These are phyloP conservation scores for Cichladusa arquata DNA, from an alignment of 2,113 vertebrate species.

Conservation along the genomic window DNA sequence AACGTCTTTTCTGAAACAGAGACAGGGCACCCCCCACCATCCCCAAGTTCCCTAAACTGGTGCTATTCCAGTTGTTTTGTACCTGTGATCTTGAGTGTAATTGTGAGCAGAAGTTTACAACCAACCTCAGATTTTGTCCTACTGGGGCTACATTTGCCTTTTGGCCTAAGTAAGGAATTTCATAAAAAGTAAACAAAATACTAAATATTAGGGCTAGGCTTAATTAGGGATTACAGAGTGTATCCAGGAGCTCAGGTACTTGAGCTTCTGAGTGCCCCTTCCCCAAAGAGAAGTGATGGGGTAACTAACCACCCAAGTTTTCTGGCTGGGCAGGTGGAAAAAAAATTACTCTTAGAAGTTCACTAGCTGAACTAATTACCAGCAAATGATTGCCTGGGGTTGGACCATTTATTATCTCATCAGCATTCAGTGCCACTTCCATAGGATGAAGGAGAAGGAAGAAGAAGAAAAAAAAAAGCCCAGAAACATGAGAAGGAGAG, in stretches of 20 bases:
- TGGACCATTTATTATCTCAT: slow-evolving; percentile 63
- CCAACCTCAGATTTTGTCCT: neutral
- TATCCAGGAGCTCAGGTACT: neutral
- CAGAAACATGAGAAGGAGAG: slow-evolving; percentile 30
- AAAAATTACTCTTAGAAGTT: slow-evolving; percentile 41
- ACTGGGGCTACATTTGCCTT: neutral
- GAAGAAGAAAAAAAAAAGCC: slow-evolving; percentile 21
- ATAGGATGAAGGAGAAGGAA: slow-evolving; percentile 44
- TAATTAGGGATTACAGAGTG: neutral
- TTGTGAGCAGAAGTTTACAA: neutral
- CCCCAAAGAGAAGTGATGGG: neutral
- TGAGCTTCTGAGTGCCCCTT: neutral
- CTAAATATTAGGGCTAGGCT: neutral
- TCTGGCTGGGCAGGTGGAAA: slow-evolving; percentile 21
- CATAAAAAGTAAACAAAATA: neutral
- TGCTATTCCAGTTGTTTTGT: neutral
- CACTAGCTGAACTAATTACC: slow-evolving; percentile 68
- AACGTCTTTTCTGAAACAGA: neutral
- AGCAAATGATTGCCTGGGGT: slow-evolving; percentile 61
- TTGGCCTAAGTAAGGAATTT: neutral
- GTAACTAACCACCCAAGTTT: slow-evolving; percentile 49
- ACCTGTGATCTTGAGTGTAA: neutral
- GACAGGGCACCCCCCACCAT: neutral
- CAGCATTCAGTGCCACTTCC: slow-evolving; percentile 33
- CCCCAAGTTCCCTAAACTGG: neutral